A percentile compares a stretch with the other conserved stretches of the same genome.
Conservation (phyloP, 2,888 invertebrate genomes). For the Cylloceria caligata region DNA sequence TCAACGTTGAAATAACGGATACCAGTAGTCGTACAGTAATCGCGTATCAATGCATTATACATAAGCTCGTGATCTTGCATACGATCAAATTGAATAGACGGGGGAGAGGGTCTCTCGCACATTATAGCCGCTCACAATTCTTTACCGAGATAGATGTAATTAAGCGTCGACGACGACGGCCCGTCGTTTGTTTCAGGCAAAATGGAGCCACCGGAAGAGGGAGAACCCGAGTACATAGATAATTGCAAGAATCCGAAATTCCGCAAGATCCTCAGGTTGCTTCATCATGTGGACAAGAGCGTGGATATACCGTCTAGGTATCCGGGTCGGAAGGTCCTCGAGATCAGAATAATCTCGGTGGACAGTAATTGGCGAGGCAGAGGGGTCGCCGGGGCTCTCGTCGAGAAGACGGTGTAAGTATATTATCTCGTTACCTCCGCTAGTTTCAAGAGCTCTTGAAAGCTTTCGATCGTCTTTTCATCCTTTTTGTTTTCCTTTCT, state of each 20-base stretch:
- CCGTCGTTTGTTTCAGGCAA: constrained; percentile 76
- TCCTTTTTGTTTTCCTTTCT: background rate
- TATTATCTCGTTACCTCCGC: no score
- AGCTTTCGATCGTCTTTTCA: background rate
- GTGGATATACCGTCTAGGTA: constrained; percentile 87
- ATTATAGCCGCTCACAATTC: constrained; percentile 12
- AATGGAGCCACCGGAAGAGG: constrained; percentile 83
- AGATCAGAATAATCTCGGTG: constrained; percentile 89
- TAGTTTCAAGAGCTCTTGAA: no score
- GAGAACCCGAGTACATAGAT: constrained; percentile 83
- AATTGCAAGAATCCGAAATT: constrained; percentile 88
- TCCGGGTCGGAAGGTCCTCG: constrained; percentile 86
- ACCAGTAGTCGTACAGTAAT: background rate
- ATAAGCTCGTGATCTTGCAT: constrained; percentile 17
- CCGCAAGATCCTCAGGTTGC: constrained; percentile 87
- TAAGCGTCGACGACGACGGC: background rate
- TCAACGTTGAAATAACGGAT: constrained; percentile 9
- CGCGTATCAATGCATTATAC: constrained; percentile 23
- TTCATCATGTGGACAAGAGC: constrained; percentile 86
- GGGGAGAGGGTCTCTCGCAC: background rate
- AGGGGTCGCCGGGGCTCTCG: constrained; percentile 88
- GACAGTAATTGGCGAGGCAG: constrained; percentile 88
- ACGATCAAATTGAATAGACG: background rate
- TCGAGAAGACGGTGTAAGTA: constrained; percentile 88
- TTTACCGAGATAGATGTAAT: constrained; percentile 31